Percentiles rank a stretch among this genome's conserved stretches.
phyloP scores from a whole-genome alignment of 2,113 vertebrate species.

The Hepsetus odoe region DNA sequence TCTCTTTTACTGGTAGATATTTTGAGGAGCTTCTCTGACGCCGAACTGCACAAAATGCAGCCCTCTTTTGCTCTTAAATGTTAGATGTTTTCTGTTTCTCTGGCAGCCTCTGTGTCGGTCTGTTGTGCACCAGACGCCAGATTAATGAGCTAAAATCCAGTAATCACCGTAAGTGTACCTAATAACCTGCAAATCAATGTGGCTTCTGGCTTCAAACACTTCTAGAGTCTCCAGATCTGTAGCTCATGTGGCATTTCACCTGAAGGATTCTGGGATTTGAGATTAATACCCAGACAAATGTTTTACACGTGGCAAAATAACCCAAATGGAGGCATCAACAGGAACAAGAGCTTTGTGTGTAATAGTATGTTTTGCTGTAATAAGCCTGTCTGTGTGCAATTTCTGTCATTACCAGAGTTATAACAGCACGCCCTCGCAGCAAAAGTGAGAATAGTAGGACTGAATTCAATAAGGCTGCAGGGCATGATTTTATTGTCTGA shows the following conservation, averaged over 20 bases:
- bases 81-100: too few species aligned
- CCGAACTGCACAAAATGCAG: too few species aligned
- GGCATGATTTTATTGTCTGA: constrained; percentile 51
- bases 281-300: constrained; percentile 37
- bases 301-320: constrained; percentile 36
- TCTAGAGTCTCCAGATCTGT: background rate
- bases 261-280: constrained; percentile 22
- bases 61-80: too few species aligned
- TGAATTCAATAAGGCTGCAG: constrained; percentile 47
- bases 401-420: constrained; percentile 29
- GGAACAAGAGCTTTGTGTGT: constrained; percentile 28
- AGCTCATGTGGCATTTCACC: background rate
- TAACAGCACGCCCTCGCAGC: constrained; percentile 32
- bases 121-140: too few species aligned
- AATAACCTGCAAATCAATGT: background rate
- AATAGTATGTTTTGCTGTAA: constrained; percentile 43
- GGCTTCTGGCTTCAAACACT: background rate
- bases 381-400: constrained; percentile 21
- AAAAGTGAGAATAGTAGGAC: constrained; percentile 19
- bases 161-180: background rate
- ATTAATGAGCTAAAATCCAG: too few species aligned
- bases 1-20: too few species aligned
- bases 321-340: constrained; percentile 7
- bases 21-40: too few species aligned
- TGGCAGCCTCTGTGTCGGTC: too few species aligned